Evolutionary conservation across 2,113 vertebrate genomes (phyloP), one percentile per base, ranked within the genome.

Genomic region (Cyanoramphus novaezelandiae): DNA sequence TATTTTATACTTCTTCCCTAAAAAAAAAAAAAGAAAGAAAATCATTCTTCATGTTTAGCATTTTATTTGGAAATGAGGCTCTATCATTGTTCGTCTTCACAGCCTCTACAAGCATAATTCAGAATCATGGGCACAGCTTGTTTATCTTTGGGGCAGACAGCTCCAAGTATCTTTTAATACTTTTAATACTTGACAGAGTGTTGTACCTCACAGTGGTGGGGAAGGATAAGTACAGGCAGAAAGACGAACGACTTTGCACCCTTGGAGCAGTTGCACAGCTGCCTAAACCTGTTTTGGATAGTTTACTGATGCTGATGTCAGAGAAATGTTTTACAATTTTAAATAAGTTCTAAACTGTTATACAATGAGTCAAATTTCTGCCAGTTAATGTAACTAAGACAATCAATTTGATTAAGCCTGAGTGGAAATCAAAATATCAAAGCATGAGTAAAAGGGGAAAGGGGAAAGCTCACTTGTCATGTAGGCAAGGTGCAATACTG

Each of bases 171-270:
- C 13, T 18, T 80, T 15, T 53, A 31, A 44, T 31, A 50, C 3
- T 41, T 0, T 17, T 59, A 28, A 49, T 28, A 55, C 2, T 41
- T 0, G 0, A 17, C 55, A 35, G 19, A 13, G 9, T 68, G 33
- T 39, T 68, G 28, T 9, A 55, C 7, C 16, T 74, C 33, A 25
- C 2, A 10, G 2, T 25, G 21, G 4, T 11, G 8, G 11, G 10
- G 43, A 68, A 68, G 3, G 15, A 11, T 35, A 35, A 33, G 5
- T 39, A 24, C 13, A n/a, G 6, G 13, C 24, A 83, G 28, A 83
- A 80, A 72, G 7, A 62, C 0, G 0, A 59, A 44, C 18, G 2
- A 13, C 31, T n/a, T 27, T 24, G 11, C 18, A 49, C 11, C 23
- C 15, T 27, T 41, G 27, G 8, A 93, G 15, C 13, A n/a, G 7